A percentile compares a stretch with the other conserved stretches of the same genome.
Evolutionary conservation across 35 echinoderm and acorn worm species (phyloP).

Genomic region (Hemicentrotus pulcherrimus): DNA sequence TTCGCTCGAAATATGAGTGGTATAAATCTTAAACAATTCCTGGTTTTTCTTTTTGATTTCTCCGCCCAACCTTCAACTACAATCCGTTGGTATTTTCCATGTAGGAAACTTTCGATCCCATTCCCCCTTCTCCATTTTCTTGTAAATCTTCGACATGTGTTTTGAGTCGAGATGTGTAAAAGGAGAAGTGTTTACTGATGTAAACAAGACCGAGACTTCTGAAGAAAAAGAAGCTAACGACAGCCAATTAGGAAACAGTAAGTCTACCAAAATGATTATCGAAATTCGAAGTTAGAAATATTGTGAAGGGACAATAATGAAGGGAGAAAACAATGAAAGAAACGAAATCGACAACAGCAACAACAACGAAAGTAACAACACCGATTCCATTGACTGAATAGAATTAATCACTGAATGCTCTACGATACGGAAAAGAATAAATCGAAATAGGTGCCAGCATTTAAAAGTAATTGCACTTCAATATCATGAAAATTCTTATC

Average conservation of each 20-base stretch:
- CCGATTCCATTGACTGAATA: too few relatives aligned
- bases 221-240: neutral
- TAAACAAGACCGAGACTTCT: conserved; percentile 5
- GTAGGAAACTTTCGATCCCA: conserved; percentile 22
- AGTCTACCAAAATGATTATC: too few relatives aligned
- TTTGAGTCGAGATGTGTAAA: neutral
- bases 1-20: conserved; percentile 8
- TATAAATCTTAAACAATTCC: neutral
- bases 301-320: too few relatives aligned
- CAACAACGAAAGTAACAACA: too few relatives aligned
- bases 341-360: too few relatives aligned
- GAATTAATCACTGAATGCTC: too few relatives aligned
- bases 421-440: too few relatives aligned
- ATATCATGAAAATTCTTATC: too few relatives aligned
- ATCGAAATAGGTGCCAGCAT: too few relatives aligned
- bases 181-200: conserved; percentile 12
- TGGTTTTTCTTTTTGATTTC: conserved; percentile 1
- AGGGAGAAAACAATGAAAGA: too few relatives aligned
- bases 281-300: too few relatives aligned
- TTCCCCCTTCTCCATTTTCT: neutral
- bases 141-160: conserved; percentile 11
- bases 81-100: conserved; percentile 32
- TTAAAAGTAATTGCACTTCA: too few relatives aligned
- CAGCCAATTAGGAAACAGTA: neutral
- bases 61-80: neutral